Evolutionary conservation across 2,797 vertebrate species (phyloP), one percentile per base, ranked within the genome.

Genomic region (Schizopygopsis malacanthus): DNA sequence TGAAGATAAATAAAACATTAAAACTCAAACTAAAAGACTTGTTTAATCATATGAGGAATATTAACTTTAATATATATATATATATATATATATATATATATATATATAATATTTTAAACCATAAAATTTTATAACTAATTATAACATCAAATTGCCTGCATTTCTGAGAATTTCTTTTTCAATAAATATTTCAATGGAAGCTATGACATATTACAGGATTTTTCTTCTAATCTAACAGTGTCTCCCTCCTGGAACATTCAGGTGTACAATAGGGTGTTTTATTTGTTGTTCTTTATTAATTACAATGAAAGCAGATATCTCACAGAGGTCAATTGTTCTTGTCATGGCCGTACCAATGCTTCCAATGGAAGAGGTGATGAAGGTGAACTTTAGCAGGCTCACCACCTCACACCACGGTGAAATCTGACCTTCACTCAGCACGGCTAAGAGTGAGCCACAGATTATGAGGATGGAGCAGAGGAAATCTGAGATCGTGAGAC

Each of bases 341-440:
- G 67, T 76, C 63, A 37, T 91, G 94, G 71, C 71, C 77, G 41
- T 92, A 95, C 95, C 94, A 88, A 95, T 85, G 84, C 95, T 95
- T 70, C 95, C 95, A n/a, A 95, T 91, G 4, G 95, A 96, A 18
- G 95, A 96, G 41, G 91, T 92, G 85, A 96, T 93, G 89, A 95
- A 95, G 80, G 94, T 90, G 82, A 95, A 95, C 90, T 96, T 96
- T 41, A 96, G 91, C 89, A 96, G 88, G 89, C 94, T 95, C 91
- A 95, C 94, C 1, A 93, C 85, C 88, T 96, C 94, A 86, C 95
- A 96, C 95, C 94, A 95, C 0, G 95, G 94, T 41, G 95, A 95
- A 50, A 73, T 91, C 88, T 95, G 94, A 90, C 94, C 94, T 63
- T 90, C 92, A 0, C 90, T 93, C 83, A 95, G 83, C 25, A 95